Conservation (phyloP, 2,888 invertebrate genomes). For the Stenotaenia linearis region DNA sequence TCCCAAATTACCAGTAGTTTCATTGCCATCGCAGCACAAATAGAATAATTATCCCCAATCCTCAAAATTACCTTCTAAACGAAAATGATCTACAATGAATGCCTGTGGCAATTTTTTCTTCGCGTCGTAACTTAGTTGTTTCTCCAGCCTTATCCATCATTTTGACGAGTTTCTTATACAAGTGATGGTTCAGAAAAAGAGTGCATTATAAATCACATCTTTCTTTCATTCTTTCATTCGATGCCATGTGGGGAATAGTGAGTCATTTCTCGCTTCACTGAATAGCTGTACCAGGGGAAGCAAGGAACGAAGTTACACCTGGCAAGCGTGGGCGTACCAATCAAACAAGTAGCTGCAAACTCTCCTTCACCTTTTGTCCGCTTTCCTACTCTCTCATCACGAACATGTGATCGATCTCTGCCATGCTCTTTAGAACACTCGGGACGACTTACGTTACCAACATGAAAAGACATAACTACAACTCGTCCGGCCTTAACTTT, state of each 20-base stretch:
- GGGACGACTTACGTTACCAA: not conserved
- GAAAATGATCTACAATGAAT: not conserved
- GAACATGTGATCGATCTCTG: constrained; percentile 10
- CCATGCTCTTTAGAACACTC: not conserved
- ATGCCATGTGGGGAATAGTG: not conserved
- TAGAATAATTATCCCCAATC: constrained; percentile 9
- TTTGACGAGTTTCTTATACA: constrained; percentile 2
- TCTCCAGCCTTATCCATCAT: not conserved
- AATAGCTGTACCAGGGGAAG: not conserved
- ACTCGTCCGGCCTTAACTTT: not conserved
- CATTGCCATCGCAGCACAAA: constrained; percentile 12
- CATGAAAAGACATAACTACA: not conserved
- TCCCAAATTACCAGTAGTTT: not conserved
- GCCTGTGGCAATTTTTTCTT: not conserved
- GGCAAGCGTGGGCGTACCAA: not conserved
- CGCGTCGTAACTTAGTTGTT: not conserved
- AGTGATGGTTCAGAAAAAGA: not conserved
- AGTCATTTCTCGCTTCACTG: constrained; percentile 8
- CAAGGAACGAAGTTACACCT: constrained; percentile 7
- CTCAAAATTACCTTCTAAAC: not conserved
- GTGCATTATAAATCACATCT: not conserved
- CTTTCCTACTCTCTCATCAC: not conserved
- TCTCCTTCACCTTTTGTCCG: constrained; percentile 2
- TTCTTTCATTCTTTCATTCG: not conserved
- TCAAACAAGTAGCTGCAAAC: constrained; percentile 17